These are phyloP conservation scores for Horisme vitalbata DNA, from an alignment of 2,888 invertebrate species.

Conservation along the genomic window DNA sequence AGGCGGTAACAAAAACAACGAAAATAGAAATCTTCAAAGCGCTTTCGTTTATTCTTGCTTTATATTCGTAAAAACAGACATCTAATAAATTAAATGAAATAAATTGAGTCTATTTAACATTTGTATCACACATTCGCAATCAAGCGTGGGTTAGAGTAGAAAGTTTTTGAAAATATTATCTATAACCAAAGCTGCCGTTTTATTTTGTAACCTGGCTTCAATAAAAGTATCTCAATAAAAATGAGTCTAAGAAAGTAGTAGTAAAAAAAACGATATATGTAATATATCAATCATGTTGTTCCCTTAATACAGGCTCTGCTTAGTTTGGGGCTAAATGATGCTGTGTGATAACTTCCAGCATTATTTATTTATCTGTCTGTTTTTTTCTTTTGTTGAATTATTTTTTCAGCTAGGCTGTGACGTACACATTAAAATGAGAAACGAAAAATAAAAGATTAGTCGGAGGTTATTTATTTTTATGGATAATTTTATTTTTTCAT, in stretches of 20 bases:
- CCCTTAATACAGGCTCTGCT: too few relatives aligned
- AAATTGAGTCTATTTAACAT: slow-evolving; percentile 17
- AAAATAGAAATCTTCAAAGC: too few relatives aligned
- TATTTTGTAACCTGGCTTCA: too few relatives aligned
- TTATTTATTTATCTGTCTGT: too few relatives aligned
- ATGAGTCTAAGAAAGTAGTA: too few relatives aligned
- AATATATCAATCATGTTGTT: too few relatives aligned
- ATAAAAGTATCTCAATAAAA: too few relatives aligned
- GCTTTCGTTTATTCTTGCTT: not conserved
- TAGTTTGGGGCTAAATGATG: too few relatives aligned
- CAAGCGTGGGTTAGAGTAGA: slow-evolving; percentile 7
- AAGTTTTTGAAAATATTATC: slow-evolving; percentile 19
- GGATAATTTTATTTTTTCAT: too few relatives aligned
- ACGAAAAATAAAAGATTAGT: slow-evolving; percentile 8
- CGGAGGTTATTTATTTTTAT: not conserved
- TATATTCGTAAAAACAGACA: slow-evolving; percentile 9
- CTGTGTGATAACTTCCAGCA: too few relatives aligned
- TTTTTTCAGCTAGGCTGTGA: slow-evolving; percentile 25
- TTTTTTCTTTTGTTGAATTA: slow-evolving; percentile 11
- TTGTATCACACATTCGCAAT: slow-evolving; percentile 18
- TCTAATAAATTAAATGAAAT: slow-evolving; percentile 16
- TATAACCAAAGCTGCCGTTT: slow-evolving; percentile 27
- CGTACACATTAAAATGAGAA: slow-evolving; percentile 1
- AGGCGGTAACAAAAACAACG: not conserved
- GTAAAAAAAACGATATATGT: too few relatives aligned